These are phyloP conservation scores for Lepidocyrtinus sp. DNA, from an alignment of 2,888 invertebrate species.

Conservation along the genomic window DNA sequence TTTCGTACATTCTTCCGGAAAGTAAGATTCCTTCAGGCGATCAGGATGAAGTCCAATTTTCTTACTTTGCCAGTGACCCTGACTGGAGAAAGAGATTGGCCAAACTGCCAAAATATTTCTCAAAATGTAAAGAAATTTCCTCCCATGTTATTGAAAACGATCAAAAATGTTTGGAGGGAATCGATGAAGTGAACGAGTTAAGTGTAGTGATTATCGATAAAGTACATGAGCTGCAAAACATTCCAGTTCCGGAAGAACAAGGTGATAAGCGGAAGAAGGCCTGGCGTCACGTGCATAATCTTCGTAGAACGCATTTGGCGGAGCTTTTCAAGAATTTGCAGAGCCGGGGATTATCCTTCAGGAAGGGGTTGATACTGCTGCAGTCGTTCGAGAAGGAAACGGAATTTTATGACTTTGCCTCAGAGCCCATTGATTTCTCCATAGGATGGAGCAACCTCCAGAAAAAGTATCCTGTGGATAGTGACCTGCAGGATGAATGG, in stretches of 20 bases:
- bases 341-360: slow-evolving; percentile 83
- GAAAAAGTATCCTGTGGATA: slow-evolving; percentile 71
- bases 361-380: slow-evolving; percentile 78
- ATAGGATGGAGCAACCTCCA: slow-evolving; percentile 71
- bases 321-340: slow-evolving; percentile 88
- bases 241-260: slow-evolving; percentile 74
- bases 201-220: slow-evolving; percentile 58
- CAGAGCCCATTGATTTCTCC: slow-evolving; percentile 81
- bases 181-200: slow-evolving; percentile 59
- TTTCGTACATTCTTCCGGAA: slow-evolving; percentile 40
- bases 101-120: slow-evolving; percentile 57
- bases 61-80: not conserved
- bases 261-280: slow-evolving; percentile 78
- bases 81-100: slow-evolving; percentile 34
- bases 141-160: slow-evolving; percentile 39
- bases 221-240: slow-evolving; percentile 63
- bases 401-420: slow-evolving; percentile 74
- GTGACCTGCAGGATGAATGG: slow-evolving; percentile 78
- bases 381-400: slow-evolving; percentile 70
- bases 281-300: slow-evolving; percentile 80
- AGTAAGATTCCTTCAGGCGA: slow-evolving; percentile 24
- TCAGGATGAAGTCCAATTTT: not conserved
- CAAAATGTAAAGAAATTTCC: slow-evolving; percentile 46
- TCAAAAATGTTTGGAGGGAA: slow-evolving; percentile 16
- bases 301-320: slow-evolving; percentile 87